Evolutionary conservation across 2,797 vertebrate species (phyloP), one percentile per base, ranked within the genome.

Genomic region (Coregonus sp.): DNA sequence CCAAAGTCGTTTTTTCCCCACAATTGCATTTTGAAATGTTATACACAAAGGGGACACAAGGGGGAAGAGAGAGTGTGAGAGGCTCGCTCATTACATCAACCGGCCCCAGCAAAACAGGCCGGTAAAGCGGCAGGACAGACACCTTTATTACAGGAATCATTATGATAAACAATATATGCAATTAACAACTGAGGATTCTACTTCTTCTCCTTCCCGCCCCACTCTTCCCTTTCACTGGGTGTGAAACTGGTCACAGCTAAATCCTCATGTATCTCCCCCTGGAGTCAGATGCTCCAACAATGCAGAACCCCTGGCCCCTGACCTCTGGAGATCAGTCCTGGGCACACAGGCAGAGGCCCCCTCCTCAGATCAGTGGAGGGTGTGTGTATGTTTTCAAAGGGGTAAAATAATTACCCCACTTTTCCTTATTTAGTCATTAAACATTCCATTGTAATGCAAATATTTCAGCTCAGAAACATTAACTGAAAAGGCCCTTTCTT

Each of bases 271-370:
- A 47, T 61, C 56, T 59, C 70, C 75, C 73, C 77, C 77, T 66
- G 70, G 75, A 78, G 76, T 81, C 74, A 68, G 79, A 81, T 80
- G 75, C 80, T 56, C 35, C 61, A 72, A 79, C 80, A 15, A 66
- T 84, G 73, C 79, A 67, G 77, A 20, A n/a, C 52, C 18, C 16
- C 52, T 56, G 52, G 18, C 56, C 56, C 56, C 56, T 59, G 56
- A 59, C 56, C 56, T 47, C 9, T 47, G 40, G 40, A 47, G 9
- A 47, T 47, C 40, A 47, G 40, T 47, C 56, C 56, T 59, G 56
- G 56, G 56, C n/a, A n/a, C 56, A 20, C 56, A 59, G n/a, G 56
- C 18, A 59, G 56, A n/a, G 56, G 18, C 6, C 56, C 56, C 2
- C 56, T 7, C 7, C n/a, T 59, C 56, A 59, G 56, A 59, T 20